These are phyloP conservation scores for Nilaparvata lugens DNA, from an alignment of 1,140 invertebrate species.

Conservation along the genomic window DNA sequence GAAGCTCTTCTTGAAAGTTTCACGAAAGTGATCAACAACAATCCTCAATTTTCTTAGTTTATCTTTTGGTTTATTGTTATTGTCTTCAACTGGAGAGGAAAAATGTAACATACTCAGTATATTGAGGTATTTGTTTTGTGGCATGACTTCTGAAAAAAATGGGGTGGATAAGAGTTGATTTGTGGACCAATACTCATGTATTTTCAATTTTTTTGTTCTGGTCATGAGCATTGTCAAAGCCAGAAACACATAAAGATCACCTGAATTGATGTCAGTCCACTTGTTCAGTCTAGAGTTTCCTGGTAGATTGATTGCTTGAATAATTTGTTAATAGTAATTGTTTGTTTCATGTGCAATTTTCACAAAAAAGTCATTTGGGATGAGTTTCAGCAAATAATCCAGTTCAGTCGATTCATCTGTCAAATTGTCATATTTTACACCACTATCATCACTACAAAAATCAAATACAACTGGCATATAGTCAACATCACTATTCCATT, in stretches of 20 bases:
- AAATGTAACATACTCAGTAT: constrained; percentile 1
- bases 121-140: neutral
- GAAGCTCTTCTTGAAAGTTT: neutral
- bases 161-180: neutral
- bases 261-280: neutral
- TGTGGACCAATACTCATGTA: neutral
- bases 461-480: neutral
- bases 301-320: neutral
- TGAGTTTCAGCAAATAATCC: neutral
- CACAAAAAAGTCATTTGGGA: neutral
- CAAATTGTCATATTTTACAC: neutral
- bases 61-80: neutral
- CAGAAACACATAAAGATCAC: neutral
- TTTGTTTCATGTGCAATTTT: neutral
- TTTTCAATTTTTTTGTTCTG: constrained; percentile 5
- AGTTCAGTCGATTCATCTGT: neutral
- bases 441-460: neutral
- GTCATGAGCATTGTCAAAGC: neutral
- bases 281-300: neutral
- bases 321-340: neutral
- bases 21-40: neutral
- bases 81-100: neutral
- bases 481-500: neutral
- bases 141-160: neutral
- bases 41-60: neutral